phyloP scores from a whole-genome alignment of 1,140 invertebrate genomes.

The Druon quercuslanigerum region DNA sequence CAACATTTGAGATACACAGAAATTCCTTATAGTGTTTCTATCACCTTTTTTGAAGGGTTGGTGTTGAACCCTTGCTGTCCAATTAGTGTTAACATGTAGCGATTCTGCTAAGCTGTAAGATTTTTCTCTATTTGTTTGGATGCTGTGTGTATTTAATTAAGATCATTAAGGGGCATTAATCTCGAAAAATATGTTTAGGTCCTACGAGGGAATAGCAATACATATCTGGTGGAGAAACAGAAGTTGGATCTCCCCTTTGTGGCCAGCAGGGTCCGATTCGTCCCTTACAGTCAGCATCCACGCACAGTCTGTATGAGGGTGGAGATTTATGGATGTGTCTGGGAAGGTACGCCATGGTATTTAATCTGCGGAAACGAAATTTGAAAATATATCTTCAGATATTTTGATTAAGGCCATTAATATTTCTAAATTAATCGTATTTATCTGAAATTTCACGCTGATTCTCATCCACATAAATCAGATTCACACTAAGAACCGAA shows the following conservation, averaged over 20 bases:
- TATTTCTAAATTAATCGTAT: slow-evolving; percentile 18
- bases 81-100: background rate
- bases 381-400: slow-evolving; percentile 22
- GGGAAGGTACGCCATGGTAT: slow-evolving; percentile 84
- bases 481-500: background rate
- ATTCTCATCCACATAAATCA: background rate
- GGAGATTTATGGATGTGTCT: slow-evolving; percentile 91
- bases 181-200: slow-evolving; percentile 78
- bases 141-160: background rate
- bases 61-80: background rate
- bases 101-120: background rate
- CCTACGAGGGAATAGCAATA: slow-evolving; percentile 92
- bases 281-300: slow-evolving; percentile 91
- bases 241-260: slow-evolving; percentile 89
- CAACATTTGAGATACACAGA: too few relatives aligned
- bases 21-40: background rate
- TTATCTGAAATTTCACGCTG: background rate
- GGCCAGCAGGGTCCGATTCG: slow-evolving; percentile 90
- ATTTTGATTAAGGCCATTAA: slow-evolving; percentile 28
- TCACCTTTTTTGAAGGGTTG: background rate
- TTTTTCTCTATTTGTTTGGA: background rate
- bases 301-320: slow-evolving; percentile 94
- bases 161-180: slow-evolving; percentile 4
- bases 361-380: slow-evolving; percentile 29
- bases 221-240: slow-evolving; percentile 87